These are phyloP conservation scores for Lydus trimaculatus DNA, from an alignment of 2,888 invertebrate genomes.

Conservation along the genomic window DNA sequence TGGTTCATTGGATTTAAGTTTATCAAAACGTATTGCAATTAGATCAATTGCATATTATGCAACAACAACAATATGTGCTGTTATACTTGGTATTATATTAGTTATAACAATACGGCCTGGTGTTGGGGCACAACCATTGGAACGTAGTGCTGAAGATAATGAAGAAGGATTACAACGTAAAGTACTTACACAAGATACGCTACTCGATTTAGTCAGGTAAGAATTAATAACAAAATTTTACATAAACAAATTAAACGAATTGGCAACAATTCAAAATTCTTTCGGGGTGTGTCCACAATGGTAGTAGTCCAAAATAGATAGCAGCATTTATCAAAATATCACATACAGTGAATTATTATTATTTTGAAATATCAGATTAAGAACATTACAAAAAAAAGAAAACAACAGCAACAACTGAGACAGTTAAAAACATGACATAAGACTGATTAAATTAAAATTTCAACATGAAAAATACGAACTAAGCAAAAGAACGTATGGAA, in stretches of 20 bases:
- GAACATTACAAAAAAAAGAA: too few species aligned
- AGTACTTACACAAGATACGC: constrained; percentile 86
- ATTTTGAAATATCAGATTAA: too few species aligned
- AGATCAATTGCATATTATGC: constrained; percentile 92
- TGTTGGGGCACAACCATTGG: constrained; percentile 55
- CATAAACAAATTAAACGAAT: neutral
- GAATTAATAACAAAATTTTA: constrained; percentile 30
- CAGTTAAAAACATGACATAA: too few species aligned
- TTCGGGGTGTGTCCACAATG: neutral
- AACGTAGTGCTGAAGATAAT: constrained; percentile 59
- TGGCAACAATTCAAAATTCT: neutral
- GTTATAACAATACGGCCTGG: constrained; percentile 91
- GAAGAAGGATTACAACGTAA: constrained; percentile 61
- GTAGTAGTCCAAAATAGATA: neutral
- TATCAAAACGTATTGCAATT: constrained; percentile 85
- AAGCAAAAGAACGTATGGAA: too few species aligned
- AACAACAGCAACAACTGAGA: too few species aligned
- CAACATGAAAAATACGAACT: too few species aligned
- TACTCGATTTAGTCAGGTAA: constrained; percentile 90
- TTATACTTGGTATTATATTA: constrained; percentile 88
- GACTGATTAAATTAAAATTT: too few species aligned
- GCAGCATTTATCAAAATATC: neutral
- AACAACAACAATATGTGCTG: constrained; percentile 90
- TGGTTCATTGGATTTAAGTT: constrained; percentile 85
- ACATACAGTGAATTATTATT: neutral